Evolutionary conservation across 2,113 vertebrate genomes (phyloP).

Genomic region (Lepisosteus oculatus): DNA sequence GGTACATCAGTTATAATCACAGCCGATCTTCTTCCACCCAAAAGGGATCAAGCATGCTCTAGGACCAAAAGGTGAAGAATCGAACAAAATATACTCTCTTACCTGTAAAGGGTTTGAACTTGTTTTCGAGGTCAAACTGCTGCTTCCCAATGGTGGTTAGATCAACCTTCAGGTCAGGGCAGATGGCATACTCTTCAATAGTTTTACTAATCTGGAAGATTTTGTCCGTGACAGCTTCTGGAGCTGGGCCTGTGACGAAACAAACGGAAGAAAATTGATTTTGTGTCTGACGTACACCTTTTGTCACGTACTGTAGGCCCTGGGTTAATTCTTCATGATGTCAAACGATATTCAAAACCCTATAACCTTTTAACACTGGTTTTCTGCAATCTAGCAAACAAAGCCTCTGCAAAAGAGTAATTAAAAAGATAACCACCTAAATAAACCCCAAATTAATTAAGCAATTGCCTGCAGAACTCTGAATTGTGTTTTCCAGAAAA

Average conservation of each 20-base stretch:
- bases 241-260: slow-evolving; percentile 58
- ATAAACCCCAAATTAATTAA: too few species aligned
- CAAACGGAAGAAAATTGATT: too few species aligned
- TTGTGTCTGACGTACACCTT: too few species aligned
- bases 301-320: too few species aligned
- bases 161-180: slow-evolving; percentile 89
- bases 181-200: slow-evolving; percentile 91
- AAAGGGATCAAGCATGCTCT: background rate
- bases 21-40: background rate
- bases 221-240: slow-evolving; percentile 90
- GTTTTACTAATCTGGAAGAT: slow-evolving; percentile 95
- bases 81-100: slow-evolving; percentile 9
- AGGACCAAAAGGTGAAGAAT: background rate
- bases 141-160: slow-evolving; percentile 86
- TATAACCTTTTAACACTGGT: too few species aligned
- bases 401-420: too few species aligned
- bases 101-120: slow-evolving; percentile 93
- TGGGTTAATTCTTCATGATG: too few species aligned
- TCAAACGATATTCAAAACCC: too few species aligned
- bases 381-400: too few species aligned
- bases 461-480: too few species aligned
- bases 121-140: slow-evolving; percentile 94
- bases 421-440: too few species aligned
- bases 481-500: too few species aligned
- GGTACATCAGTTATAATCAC: background rate